Conservation (phyloP, 2,888 invertebrate species). For the Girardia tigrina region DNA sequence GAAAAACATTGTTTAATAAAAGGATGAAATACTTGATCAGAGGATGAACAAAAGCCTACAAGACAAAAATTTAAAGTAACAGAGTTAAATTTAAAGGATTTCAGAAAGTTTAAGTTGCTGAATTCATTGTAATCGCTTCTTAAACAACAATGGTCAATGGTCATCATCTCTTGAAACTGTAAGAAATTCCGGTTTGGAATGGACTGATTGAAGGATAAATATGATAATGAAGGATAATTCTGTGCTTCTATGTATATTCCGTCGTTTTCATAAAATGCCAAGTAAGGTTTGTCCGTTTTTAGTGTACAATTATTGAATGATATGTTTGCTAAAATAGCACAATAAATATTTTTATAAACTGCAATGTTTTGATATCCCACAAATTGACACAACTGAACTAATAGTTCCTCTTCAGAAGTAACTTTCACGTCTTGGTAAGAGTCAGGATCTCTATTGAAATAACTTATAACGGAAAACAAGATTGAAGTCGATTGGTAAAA, state of each 20-base stretch:
- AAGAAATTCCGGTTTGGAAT: background rate
- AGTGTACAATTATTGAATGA: background rate
- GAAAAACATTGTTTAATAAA: constrained; percentile 8
- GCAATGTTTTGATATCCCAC: background rate
- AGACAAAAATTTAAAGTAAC: background rate
- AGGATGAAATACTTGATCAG: background rate
- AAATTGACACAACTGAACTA: background rate
- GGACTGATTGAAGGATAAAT: background rate
- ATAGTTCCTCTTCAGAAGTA: background rate
- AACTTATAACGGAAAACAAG: background rate
- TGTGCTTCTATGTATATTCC: background rate
- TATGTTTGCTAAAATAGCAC: background rate
- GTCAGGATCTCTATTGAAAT: background rate
- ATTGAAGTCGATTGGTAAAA: background rate
- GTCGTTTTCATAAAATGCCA: background rate
- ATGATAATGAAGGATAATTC: background rate
- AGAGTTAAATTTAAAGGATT: background rate
- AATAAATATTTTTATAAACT: background rate
- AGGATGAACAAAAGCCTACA: background rate
- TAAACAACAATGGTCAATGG: background rate
- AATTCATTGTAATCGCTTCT: background rate
- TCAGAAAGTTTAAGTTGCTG: background rate
- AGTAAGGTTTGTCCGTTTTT: background rate
- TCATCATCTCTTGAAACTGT: background rate
- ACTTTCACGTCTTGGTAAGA: background rate